Conservation (phyloP, 2,113 vertebrate genomes). For the Hydrolagus affinis region DNA sequence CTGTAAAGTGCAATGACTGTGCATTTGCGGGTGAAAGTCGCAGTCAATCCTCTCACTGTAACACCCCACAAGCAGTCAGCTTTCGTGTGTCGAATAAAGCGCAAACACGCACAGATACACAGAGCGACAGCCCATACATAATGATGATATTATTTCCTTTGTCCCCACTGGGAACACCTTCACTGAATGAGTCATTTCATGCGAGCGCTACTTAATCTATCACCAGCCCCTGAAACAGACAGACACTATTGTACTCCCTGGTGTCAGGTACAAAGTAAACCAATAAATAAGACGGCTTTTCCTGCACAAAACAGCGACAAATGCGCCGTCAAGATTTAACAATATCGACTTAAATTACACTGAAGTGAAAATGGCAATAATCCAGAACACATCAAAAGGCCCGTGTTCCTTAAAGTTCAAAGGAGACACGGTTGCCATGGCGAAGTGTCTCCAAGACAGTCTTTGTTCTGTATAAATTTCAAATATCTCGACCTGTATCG, state of each 20-base stretch:
- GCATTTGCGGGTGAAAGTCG: no score
- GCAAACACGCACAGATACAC: not conserved
- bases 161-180: not conserved
- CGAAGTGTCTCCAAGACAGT: no score
- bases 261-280: not conserved
- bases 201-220: not conserved
- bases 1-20: no score
- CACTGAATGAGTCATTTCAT: not conserved
- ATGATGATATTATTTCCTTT: no score
- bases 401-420: not conserved
- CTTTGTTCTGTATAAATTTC: no score
- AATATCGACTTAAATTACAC: not conserved
- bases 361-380: not conserved
- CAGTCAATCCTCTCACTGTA: no score
- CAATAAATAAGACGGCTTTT: not conserved
- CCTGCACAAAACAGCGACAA: not conserved
- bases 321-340: not conserved
- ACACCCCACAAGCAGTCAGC: no score
- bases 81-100: not conserved
- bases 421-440: not conserved
- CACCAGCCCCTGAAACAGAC: not conserved
- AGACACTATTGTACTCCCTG: not conserved
- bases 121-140: no score
- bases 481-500: no score
- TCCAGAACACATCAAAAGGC: not conserved